phyloP scores from a whole-genome alignment of 1,140 invertebrate genomes.

The Saccostrea glomerata region DNA sequence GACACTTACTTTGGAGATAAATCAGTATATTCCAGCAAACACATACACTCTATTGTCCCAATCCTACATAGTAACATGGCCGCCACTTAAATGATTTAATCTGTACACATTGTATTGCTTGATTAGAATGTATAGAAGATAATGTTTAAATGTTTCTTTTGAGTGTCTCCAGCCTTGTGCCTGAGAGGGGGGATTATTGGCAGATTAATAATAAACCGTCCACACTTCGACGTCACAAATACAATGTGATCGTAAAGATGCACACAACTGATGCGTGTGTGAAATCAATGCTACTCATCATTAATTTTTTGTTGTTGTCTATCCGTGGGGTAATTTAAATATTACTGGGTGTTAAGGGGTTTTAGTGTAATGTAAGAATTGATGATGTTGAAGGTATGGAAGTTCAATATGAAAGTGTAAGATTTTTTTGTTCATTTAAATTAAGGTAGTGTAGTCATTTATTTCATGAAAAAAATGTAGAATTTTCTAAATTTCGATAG shows the following conservation, averaged over 20 bases:
- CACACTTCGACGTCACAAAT: conserved; percentile 1
- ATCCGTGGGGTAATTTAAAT: background rate
- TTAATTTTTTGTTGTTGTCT: background rate
- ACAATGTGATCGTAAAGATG: conserved; percentile 28
- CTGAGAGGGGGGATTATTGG: background rate
- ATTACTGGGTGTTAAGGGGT: background rate
- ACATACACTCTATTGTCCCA: conserved; percentile 9
- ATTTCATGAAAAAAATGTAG: background rate
- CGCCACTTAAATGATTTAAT: conserved; percentile 22
- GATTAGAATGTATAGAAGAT: conserved; percentile 34
- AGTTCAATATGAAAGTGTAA: background rate
- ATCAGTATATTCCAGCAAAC: background rate
- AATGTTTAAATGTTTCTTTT: conserved; percentile 5
- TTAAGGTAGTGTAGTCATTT: background rate
- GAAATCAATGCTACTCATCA: background rate
- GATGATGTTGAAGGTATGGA: background rate
- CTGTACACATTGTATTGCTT: conserved; percentile 21
- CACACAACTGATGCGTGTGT: conserved; percentile 5
- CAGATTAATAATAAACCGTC: conserved; percentile 6
- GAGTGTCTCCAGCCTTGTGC: background rate
- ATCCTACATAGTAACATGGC: conserved; percentile 20
- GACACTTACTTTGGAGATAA: conserved; percentile 1
- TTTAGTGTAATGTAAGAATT: background rate
- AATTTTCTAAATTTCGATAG: too few species aligned
- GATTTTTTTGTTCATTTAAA: background rate